Evolutionary conservation across 2,113 vertebrate genomes (phyloP).

Genomic region (Prionailurus viverrinus): DNA sequence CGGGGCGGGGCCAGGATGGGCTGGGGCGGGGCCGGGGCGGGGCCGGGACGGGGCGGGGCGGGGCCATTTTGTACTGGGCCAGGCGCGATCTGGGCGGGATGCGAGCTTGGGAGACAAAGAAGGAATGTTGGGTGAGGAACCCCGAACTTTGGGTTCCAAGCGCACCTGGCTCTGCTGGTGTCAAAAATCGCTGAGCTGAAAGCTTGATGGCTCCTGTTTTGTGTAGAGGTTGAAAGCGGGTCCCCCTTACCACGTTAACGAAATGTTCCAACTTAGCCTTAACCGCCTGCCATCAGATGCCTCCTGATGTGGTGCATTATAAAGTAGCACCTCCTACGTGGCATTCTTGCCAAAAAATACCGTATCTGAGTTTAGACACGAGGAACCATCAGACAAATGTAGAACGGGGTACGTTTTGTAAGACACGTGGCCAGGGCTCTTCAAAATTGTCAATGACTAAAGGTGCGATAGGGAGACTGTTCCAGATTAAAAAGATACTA

Average conservation of each 20-base stretch:
- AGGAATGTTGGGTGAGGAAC: neutral
- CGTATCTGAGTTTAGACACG: neutral
- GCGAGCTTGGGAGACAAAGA: fast-evolving
- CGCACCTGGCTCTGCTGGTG: neutral
- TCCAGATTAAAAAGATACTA: neutral
- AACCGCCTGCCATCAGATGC: neutral
- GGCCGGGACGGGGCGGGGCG: neutral
- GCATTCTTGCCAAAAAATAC: neutral
- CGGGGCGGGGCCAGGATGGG: no score
- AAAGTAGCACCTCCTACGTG: neutral
- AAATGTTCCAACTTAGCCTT: neutral
- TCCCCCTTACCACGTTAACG: neutral
- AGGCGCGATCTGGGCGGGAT: fast-evolving
- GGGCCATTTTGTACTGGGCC: neutral
- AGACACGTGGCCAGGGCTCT: neutral
- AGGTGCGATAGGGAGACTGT: neutral
- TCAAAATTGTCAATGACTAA: neutral
- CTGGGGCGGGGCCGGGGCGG: neutral
- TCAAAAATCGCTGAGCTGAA: neutral
- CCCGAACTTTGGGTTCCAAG: neutral
- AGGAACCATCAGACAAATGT: neutral
- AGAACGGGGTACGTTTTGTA: neutral
- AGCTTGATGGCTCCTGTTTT: neutral
- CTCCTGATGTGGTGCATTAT: neutral
- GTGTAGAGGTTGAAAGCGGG: neutral